Conservation (phyloP, 2,113 vertebrate genomes). For the Zosterops hypoxanthus region DNA sequence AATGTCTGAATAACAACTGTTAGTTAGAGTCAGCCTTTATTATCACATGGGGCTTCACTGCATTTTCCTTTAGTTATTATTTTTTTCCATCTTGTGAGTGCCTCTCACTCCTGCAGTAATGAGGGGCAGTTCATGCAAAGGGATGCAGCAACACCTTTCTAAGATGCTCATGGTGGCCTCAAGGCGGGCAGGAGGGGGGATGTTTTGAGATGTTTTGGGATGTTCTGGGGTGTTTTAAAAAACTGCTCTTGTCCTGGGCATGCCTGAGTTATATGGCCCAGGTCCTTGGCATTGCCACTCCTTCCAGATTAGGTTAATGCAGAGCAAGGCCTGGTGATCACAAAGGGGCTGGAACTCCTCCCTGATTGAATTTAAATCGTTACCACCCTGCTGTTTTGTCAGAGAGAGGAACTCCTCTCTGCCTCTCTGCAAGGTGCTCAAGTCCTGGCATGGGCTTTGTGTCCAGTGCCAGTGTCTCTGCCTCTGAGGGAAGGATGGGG, state of each 20-base stretch:
- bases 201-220: background rate
- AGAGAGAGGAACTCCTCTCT: background rate
- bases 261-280: background rate
- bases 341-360: background rate
- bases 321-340: background rate
- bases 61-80: constrained; percentile 19
- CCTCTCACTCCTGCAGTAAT: background rate
- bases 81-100: background rate
- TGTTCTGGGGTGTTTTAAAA: background rate
- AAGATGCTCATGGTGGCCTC: background rate
- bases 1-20: constrained; percentile 63
- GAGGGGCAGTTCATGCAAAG: background rate
- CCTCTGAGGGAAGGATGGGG: background rate
- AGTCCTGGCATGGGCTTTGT: background rate
- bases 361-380: background rate
- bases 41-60: constrained; percentile 10
- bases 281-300: background rate
- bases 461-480: fast-evolving
- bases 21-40: constrained; percentile 51
- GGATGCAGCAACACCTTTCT: background rate
- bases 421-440: background rate
- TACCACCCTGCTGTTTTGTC: background rate
- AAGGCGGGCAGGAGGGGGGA: fast-evolving
- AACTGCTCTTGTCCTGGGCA: background rate
- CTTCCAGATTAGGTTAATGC: background rate